Base-by-base conservation (phyloP, 1,140 invertebrate species). In the Diorhabda elongata region DNA sequence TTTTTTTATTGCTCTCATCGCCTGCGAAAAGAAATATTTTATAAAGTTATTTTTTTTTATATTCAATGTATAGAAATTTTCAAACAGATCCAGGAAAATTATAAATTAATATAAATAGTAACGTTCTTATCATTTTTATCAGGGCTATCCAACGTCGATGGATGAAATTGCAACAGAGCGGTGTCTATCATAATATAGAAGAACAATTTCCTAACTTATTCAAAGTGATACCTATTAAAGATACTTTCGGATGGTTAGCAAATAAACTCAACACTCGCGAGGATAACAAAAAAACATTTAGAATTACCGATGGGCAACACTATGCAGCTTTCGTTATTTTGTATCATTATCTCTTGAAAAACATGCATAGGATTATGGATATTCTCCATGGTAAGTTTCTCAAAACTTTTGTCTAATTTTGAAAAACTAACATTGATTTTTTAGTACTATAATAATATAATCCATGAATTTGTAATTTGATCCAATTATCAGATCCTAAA, bases 221-320 rank as follows among this genome's bases (percentile, higher is more conserved):
- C 42, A 72, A 76, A 64, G 52, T 73, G 4, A 58, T 62, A 8
- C 44, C 59, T 3, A 71, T 75, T 6, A 41, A 52, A 2, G 63
- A 73, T 52, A 75, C 66, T 66, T 75, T 72, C 60, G 57, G 68
- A 2, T 65, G 69, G n/a, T 57, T 74, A 45, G 26, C 59, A 61
- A 68, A 42, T 47, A 44, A 60, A 44, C n/a, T 57, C n/a, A 5
- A 8, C 5, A 8, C 52, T 41, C 5, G n/a, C 5, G 44, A 58
- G 6, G 7, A 59, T 2, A 58, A 26, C 5, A 42, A 45, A 4
- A 42, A n/a, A 8, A 11, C 11, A 11, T 26, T 44, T 6, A 71
- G 58, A 66, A 42, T 61, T 8, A 69, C 41, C 9, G 70, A 71
- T 9, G 11, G 58, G 3, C 67, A 71, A 42, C 44, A 57, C n/a